Conservation (phyloP, 2,888 invertebrate genomes). For the Rhaphigaster nebulosa region DNA sequence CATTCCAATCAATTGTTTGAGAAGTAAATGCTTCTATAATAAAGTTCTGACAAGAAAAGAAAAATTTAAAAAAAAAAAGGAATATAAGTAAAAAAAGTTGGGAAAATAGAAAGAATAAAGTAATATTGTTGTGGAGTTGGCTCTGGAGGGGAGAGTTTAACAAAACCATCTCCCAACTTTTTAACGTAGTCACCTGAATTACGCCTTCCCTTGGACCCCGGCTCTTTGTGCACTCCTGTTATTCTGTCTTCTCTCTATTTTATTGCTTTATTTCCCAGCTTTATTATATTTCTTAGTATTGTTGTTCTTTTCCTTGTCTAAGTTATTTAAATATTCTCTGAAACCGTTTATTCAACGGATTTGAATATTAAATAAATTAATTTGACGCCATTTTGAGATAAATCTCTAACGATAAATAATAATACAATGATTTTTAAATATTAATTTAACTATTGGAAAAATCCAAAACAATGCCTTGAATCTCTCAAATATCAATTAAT, state of each 20-base stretch:
- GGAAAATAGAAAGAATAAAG: constrained; percentile 46
- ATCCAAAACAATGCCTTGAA: too few relatives aligned
- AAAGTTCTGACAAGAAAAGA: not conserved
- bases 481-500: too few relatives aligned
- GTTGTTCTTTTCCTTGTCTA: not conserved
- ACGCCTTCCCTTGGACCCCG: not conserved
- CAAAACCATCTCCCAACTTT: constrained; percentile 53
- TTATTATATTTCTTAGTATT: constrained; percentile 36
- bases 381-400: not conserved
- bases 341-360: not conserved
- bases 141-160: constrained; percentile 22
- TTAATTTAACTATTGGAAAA: too few relatives aligned
- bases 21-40: not conserved
- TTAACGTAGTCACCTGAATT: constrained; percentile 52
- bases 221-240: not conserved
- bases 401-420: too few relatives aligned
- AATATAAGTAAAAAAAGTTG: constrained; percentile 12
- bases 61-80: not conserved
- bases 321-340: not conserved
- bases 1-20: constrained; percentile 8
- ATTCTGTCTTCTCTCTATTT: constrained; percentile 44
- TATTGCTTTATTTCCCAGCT: constrained; percentile 15
- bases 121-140: constrained; percentile 21
- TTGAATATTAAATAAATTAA: not conserved
- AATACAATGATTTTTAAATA: too few relatives aligned